A percentile compares a stretch with the other conserved stretches of the same genome.
phyloP scores from a whole-genome alignment of 2,888 invertebrate species.

The Tipula lateralis region DNA sequence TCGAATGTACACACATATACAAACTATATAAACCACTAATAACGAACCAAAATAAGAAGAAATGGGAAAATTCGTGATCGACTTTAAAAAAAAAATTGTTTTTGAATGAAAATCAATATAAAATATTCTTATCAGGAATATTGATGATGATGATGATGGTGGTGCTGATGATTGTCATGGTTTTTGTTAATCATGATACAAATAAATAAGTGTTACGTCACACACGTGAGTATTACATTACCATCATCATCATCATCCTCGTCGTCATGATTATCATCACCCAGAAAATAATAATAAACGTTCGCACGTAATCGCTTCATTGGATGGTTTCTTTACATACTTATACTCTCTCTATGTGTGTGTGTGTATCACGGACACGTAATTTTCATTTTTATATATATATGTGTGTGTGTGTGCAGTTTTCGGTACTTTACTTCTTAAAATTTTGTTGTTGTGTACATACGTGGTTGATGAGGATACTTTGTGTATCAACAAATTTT shows the following conservation, averaged over 20 bases:
- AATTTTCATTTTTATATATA: conserved; percentile 13
- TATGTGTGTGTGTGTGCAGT: not conserved
- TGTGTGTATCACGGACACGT: conserved; percentile 29
- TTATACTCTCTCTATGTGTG: not conserved
- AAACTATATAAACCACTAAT: not conserved
- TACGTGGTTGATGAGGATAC: conserved; percentile 20
- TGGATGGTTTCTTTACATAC: not conserved
- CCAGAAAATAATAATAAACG: not conserved
- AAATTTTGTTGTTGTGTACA: not conserved
- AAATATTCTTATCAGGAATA: conserved; percentile 29
- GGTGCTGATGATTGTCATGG: conserved; percentile 12
- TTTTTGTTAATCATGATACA: not conserved
- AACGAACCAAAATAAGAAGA: not conserved
- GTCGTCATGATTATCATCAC: conserved; percentile 20
- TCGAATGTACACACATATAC: not conserved
- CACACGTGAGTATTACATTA: conserved; percentile 26
- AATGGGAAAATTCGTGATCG: conserved; percentile 20
- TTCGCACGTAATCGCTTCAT: conserved; percentile 29
- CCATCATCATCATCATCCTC: conserved; percentile 3
- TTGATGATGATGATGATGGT: not conserved
- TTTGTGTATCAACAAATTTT: not conserved
- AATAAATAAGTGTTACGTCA: not conserved
- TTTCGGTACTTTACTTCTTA: not conserved
- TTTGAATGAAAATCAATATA: conserved; percentile 28
- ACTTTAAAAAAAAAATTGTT: not conserved